Evolutionary conservation across 2,888 invertebrate species (phyloP), one percentile per base, ranked within the genome.

Genomic region (Aricia artaxerxes): DNA sequence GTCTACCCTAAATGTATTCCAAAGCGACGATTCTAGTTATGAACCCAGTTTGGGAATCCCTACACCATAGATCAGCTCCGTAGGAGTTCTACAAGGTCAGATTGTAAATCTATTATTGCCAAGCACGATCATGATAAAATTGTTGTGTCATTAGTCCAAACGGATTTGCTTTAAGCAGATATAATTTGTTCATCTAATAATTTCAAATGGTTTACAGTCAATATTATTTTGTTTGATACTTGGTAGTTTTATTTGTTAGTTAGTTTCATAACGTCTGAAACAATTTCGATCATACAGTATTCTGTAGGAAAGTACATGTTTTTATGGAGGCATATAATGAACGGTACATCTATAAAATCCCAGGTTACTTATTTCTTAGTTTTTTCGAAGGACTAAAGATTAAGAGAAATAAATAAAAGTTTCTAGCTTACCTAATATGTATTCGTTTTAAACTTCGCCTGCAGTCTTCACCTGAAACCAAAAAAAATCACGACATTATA

Each of bases 101-200:
- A 24, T 16, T n/a, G 24, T 75, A 13, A 49, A 75, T 75, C 24
- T 16, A 75, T 75, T 75, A 73, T 38, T 72, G 35, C 40, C 38
- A 4, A 5, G 4, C 40, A 80, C 60, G 69, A 40, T 73, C 77
- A 38, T 44, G 78, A 78, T 76, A 78, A 76, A 72, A 73, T 80
- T 64, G 73, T 44, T 73, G 73, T 73, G 75, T 80, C 81, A 81
- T 81, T 81, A 78, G 78, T 78, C 75, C n/a, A 60, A 79, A 80
- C 78, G 69, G 78, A 76, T 78, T 72, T 80, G 61, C 64, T 79
- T 78, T 16, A 57, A 57, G 1, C 57, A 1, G 13, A 57, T 57
- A 16, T 16, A 16, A 57, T 57, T 57, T 57, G 57, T 16, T 57
- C 57, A 0, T 49, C 2, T 49, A 49, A 44, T 44, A 44, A 49